These are phyloP conservation scores for Nansenia antarctica DNA, from an alignment of 2,113 vertebrate species.

Conservation along the genomic window DNA sequence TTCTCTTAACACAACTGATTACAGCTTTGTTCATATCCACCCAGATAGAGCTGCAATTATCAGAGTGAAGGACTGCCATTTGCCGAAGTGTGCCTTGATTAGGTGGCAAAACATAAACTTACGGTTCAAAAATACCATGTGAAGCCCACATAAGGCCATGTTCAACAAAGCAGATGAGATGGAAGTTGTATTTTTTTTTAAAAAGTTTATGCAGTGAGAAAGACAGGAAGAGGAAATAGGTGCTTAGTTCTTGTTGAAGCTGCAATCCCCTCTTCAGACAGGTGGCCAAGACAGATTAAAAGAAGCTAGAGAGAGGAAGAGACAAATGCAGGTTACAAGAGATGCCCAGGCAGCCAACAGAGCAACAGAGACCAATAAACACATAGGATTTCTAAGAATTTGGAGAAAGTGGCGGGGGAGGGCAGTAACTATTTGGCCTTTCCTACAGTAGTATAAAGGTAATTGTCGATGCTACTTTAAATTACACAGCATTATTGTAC, in stretches of 20 bases:
- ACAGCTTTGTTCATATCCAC: constrained; percentile 50
- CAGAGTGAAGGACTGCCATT: constrained; percentile 53
- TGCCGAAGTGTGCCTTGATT: constrained; percentile 40
- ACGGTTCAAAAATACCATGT: constrained; percentile 67
- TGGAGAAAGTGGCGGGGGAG: neutral
- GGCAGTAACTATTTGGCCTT: neutral
- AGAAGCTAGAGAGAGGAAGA: constrained; percentile 92
- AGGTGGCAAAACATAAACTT: constrained; percentile 31
- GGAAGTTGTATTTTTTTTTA: no score
- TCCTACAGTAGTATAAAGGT: neutral
- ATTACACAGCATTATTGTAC: neutral
- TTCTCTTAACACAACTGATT: neutral
- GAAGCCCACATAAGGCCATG: constrained; percentile 71
- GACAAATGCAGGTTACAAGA: constrained; percentile 66
- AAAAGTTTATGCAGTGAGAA: constrained; percentile 59
- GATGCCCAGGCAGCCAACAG: constrained; percentile 37
- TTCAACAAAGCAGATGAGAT: constrained; percentile 63
- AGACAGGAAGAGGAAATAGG: constrained; percentile 70
- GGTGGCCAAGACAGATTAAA: constrained; percentile 94
- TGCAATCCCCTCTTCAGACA: constrained; percentile 92
- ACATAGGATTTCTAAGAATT: constrained; percentile 10
- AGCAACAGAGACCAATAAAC: constrained; percentile 22
- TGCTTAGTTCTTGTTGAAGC: constrained; percentile 88
- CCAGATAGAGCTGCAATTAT: constrained; percentile 50
- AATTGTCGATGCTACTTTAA: neutral